phyloP scores from a whole-genome alignment of 1,140 invertebrate genomes.

The Thaumatotibia leucotreta region DNA sequence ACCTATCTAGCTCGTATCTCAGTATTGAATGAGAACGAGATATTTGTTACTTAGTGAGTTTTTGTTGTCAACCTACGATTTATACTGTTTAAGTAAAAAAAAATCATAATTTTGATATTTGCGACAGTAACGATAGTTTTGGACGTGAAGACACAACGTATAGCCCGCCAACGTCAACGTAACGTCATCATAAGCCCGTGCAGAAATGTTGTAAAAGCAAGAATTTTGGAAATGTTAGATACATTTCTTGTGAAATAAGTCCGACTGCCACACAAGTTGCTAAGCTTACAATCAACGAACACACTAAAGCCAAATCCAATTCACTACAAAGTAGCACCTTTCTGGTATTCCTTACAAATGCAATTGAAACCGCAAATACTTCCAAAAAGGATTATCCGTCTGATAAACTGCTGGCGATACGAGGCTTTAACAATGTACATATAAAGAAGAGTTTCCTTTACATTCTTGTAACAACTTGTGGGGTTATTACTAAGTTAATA shows the following conservation, averaged over 20 bases:
- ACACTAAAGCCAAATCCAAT: neutral
- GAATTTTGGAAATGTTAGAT: neutral
- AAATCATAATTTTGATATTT: no score
- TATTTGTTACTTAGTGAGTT: no score
- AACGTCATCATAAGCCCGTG: no score
- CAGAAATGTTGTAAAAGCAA: no score
- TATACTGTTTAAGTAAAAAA: no score
- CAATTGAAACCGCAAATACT: neutral
- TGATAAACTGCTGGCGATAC: neutral
- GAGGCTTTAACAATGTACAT: neutral
- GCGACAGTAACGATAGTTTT: no score
- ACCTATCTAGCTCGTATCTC: no score
- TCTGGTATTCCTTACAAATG: neutral
- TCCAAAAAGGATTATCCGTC: neutral
- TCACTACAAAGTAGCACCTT: neutral
- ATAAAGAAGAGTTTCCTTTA: neutral
- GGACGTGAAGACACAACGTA: no score
- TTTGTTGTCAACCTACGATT: no score
- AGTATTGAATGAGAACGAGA: no score
- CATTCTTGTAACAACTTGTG: neutral
- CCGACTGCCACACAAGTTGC: neutral
- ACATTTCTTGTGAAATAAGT: neutral
- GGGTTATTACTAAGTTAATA: neutral
- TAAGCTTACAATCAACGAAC: neutral
- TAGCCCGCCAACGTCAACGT: no score